Evolutionary conservation across 1,140 invertebrate genomes (phyloP).

Genomic region (Nasonia vitripennis): DNA sequence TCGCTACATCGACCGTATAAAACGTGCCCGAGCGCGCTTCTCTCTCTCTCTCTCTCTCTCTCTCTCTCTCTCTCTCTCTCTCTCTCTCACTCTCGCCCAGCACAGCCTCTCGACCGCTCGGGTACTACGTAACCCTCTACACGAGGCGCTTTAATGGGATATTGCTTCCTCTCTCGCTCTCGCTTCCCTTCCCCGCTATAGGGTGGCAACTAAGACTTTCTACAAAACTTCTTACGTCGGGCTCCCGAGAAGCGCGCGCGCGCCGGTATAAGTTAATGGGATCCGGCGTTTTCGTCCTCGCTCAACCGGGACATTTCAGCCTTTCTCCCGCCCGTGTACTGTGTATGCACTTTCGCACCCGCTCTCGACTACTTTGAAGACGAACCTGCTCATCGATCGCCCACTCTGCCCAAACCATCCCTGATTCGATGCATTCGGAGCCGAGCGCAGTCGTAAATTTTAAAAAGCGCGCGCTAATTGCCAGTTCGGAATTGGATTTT

Average conservation of each 20-base stretch:
- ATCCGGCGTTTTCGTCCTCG: conserved; percentile 16
- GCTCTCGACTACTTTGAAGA: too few relatives aligned
- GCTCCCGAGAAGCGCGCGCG: background rate
- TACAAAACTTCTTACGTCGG: conserved; percentile 32
- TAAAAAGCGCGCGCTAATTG: too few relatives aligned
- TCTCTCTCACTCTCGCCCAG: too few relatives aligned
- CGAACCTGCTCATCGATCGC: too few relatives aligned
- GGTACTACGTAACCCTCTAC: background rate
- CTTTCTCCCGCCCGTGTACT: background rate
- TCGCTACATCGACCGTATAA: conserved; percentile 43
- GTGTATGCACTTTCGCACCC: too few relatives aligned
- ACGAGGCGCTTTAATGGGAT: conserved; percentile 38
- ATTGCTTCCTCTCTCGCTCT: conserved; percentile 17
- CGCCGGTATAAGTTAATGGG: conserved; percentile 3
- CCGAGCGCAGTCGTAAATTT: too few relatives aligned
- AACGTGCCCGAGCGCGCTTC: conserved; percentile 39
- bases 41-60: background rate
- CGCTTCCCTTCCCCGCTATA: background rate
- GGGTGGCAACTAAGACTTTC: conserved; percentile 22
- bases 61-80: background rate
- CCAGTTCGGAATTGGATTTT: background rate
- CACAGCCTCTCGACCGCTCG: background rate
- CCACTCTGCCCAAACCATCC: too few relatives aligned
- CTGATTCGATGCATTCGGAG: too few relatives aligned
- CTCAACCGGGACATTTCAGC: conserved; percentile 27